Percentiles rank a stretch among this genome's conserved stretches.
Conservation (phyloP, 92 coral and sea anemone genomes). For the Zoanthus gigantus region DNA sequence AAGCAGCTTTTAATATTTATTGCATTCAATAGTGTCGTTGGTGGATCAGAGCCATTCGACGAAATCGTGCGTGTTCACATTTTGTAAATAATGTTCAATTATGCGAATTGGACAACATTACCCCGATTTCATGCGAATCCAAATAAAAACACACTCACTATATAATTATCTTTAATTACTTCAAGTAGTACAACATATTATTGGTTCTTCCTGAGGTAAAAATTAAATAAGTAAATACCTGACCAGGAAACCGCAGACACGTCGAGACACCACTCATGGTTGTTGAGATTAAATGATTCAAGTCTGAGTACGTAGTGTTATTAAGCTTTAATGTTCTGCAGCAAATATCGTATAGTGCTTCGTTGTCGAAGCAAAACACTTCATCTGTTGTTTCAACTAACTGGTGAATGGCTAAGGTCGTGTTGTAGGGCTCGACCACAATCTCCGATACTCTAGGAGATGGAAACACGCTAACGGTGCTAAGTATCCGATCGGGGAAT, state of each 20-base stretch:
- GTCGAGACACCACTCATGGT: conserved; percentile 91
- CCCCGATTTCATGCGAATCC: too few relatives aligned
- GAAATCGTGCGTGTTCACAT: too few relatives aligned
- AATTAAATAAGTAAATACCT: conserved; percentile 51
- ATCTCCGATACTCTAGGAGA: conserved; percentile 92
- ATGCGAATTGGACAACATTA: too few relatives aligned
- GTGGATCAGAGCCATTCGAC: too few relatives aligned
- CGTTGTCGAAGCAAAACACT: conserved; percentile 88
- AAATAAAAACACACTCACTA: too few relatives aligned
- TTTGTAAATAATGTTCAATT: too few relatives aligned
- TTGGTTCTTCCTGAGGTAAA: too few relatives aligned
- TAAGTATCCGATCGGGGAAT: conserved; percentile 84
- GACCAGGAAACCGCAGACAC: conserved; percentile 87
- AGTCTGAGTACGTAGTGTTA: conserved; percentile 83
- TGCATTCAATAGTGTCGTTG: too few relatives aligned
- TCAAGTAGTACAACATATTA: too few relatives aligned
- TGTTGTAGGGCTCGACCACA: conserved; percentile 87
- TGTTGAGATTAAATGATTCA: conserved; percentile 80
- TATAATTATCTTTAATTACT: too few relatives aligned
- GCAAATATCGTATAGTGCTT: conserved; percentile 88
- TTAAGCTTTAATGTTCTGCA: conserved; percentile 77
- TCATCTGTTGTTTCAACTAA: conserved; percentile 87
- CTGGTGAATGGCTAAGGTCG: conserved; percentile 82
- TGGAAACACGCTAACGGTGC: conserved; percentile 86
- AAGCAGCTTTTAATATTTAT: too few relatives aligned